Evolutionary conservation across 2,797 vertebrate species (phyloP), one percentile per base, ranked within the genome.

Genomic region (Sebastes hubbsi): DNA sequence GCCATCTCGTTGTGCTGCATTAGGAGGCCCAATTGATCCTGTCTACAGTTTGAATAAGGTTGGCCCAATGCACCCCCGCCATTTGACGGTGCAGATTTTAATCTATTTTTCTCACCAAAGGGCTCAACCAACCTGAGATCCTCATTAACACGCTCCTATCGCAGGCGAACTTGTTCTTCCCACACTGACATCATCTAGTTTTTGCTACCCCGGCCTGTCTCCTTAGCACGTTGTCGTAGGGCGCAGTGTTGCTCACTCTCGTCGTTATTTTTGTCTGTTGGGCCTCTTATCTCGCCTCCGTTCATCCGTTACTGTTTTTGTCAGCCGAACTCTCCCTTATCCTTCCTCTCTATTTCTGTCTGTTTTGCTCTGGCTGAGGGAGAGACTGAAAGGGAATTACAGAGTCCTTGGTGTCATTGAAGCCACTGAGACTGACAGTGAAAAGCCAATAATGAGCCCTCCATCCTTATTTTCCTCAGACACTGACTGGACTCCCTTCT

Each of bases 1-100:
- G 76, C 84, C 82, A 32, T 83, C 87, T 90, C 87, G 32, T 91
- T 84, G 82, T 81, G 87, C 52, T 74, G 85, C 83, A 89, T 91
- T 90, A 88, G 75, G 62, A 82, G 75, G 70, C 61, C 75, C 87
- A 89, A 84, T 91, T 91, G 89, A 92, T 92, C 81, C 76, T 69
- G 87, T 89, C 90, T 91, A 27, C 81, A 38, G 71, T 82, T 87
- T 89, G 86, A 90, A 90, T 88, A 36, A 91, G 83, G 75, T 73
- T 78, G 77, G 74, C 80, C 89, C 87, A 90, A 93, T 90, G 85
- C 82, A 70, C 54, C 77, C 56, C 16, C 13, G 42, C 77, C 67
- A 73, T 56, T 42, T 77, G 62, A 84, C 34, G 42, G 65, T 72
- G 30, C 27, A 68, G 77, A 84, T 79, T 85, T 75, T 24, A 78